A percentile compares a stretch with the other conserved stretches of the same genome.
These are phyloP conservation scores for Orthosia gracilis DNA, from an alignment of 2,888 invertebrate species.

Conservation along the genomic window DNA sequence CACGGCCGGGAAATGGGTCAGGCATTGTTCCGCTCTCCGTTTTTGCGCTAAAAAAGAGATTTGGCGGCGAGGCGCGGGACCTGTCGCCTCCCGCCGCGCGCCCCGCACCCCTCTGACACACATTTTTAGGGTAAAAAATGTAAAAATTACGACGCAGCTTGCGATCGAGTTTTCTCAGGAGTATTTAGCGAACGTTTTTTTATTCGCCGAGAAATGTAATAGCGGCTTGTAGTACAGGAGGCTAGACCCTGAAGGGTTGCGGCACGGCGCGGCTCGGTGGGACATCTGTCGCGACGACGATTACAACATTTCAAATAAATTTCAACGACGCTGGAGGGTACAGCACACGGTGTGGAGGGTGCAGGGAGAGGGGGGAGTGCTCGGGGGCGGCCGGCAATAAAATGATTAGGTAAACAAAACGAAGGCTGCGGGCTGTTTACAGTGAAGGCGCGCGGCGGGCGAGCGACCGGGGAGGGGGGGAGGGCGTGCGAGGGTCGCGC, in stretches of 20 bases:
- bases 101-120: constrained; percentile 85
- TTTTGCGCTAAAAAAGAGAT: constrained; percentile 89
- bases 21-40: constrained; percentile 87
- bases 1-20: constrained; percentile 91
- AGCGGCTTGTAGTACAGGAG: constrained; percentile 84
- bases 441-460: constrained; percentile 62
- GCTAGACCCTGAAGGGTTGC: constrained; percentile 78
- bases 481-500: constrained; percentile 70
- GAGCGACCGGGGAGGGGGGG: constrained; percentile 53
- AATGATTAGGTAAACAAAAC: constrained; percentile 90
- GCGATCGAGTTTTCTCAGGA: constrained; percentile 87
- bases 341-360: constrained; percentile 32
- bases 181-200: constrained; percentile 71
- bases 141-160: constrained; percentile 88
- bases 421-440: constrained; percentile 81
- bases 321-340: constrained; percentile 66
- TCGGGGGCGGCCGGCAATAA: constrained; percentile 77
- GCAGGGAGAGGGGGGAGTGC: constrained; percentile 61
- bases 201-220: constrained; percentile 81
- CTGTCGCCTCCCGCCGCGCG: constrained; percentile 79
- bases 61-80: constrained; percentile 81
- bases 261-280: constrained; percentile 51
- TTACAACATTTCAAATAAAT: constrained; percentile 80
- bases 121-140: constrained; percentile 89
- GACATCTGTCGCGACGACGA: constrained; percentile 80